Conservation (phyloP, 1,140 invertebrate genomes). For the Solenopsis invicta region DNA sequence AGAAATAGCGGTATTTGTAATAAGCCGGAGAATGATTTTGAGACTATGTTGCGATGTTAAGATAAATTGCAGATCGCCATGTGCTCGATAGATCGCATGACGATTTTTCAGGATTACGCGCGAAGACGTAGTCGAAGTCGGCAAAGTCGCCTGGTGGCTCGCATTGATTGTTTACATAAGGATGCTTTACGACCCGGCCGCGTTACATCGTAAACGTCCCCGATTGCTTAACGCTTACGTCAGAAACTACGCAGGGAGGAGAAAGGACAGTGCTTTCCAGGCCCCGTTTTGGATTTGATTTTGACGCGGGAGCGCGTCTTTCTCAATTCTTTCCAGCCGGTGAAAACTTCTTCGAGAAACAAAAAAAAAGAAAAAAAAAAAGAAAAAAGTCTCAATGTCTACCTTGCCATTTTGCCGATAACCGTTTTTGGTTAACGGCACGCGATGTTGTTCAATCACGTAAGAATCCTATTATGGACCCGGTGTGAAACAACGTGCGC, state of each 20-base stretch:
- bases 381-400: conserved; percentile 7
- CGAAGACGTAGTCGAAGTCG: neutral
- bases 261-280: neutral
- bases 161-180: conserved; percentile 23
- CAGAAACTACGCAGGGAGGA: neutral
- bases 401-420: neutral
- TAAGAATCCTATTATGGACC: neutral
- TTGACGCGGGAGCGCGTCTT: neutral
- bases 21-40: neutral
- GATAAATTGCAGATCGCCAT: neutral
- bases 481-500: neutral
- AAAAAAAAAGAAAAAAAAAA: too few relatives aligned
- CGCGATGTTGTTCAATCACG: neutral
- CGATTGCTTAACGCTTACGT: conserved; percentile 36
- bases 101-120: conserved; percentile 29
- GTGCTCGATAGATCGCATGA: neutral
- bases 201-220: conserved; percentile 1
- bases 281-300: neutral
- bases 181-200: neutral
- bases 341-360: neutral
- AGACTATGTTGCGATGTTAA: neutral
- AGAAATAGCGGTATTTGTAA: neutral
- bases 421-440: neutral
- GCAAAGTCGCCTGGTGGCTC: neutral
- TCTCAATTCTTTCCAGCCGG: conserved; percentile 1